Base-by-base conservation (phyloP, 1,140 invertebrate species). In the Coelopa frigida region DNA sequence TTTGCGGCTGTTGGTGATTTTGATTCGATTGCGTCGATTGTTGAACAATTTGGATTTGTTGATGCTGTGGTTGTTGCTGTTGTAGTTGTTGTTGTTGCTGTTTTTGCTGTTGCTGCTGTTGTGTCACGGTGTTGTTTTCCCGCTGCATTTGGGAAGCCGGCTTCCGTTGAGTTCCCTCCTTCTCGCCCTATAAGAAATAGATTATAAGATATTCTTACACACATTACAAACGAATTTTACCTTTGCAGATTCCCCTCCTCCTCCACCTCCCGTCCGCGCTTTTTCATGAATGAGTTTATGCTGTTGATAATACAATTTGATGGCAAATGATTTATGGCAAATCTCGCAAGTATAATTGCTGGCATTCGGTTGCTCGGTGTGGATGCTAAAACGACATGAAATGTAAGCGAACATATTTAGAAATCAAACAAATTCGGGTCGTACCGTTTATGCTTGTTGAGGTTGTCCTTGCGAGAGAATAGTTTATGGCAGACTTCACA, bases 401-500 rank as follows among this genome's bases (percentile, higher is more conserved):
- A 35, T n/a, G n/a, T n/a, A n/a, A n/a, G n/a, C n/a, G n/a, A n/a
- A n/a, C n/a, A 24, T 23, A 26, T 46, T 43, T 14, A 29, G 8
- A 14, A 15, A 18, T 39, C 21, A 18, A 7, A 36, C 17, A 20
- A 36, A 22, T 43, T 24, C 3, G n/a, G 27, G 2, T 38, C 15
- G 38, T 24, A 68, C 67, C 60, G 77, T 43, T 76, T 73, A 61
- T 89, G 86, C 51, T 86, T 85, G 43, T 82, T 78, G 0, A 88
- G 63, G 58, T 86, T 87, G 54, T 85, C 83, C 55, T 86, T 85
- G 2, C 84, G 75, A 0, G 82, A 83, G 52, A 89, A 89, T 36
- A 78, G 77, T 56, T 87, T 87, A 4, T 78, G 77, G 62, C 87
- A 89, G 5, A 85, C 72, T 31, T 86, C 82, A 58, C 87, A 90